Percentiles rank a stretch among this genome's conserved stretches.
Evolutionary conservation across 2,113 vertebrate species (phyloP).

Genomic region (Tetrax tetrax): DNA sequence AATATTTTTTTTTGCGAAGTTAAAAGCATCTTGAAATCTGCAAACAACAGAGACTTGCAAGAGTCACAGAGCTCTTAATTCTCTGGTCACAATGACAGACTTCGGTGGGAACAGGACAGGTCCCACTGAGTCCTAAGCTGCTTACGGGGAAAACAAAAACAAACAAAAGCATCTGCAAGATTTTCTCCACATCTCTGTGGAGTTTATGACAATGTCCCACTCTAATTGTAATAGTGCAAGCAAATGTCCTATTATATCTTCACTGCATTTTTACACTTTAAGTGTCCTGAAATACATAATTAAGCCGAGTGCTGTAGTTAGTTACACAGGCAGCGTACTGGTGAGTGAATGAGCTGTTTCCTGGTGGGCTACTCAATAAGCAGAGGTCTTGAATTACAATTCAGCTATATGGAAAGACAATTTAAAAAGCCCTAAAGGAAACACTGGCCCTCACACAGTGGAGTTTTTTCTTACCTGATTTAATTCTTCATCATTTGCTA

Average conservation of each 20-base stretch:
- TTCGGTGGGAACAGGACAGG: background rate
- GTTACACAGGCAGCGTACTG: background rate
- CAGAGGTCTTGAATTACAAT: slow-evolving; percentile 34
- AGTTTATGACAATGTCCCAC: background rate
- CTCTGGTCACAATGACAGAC: background rate
- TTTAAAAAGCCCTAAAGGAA: slow-evolving; percentile 30
- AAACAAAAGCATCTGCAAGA: background rate
- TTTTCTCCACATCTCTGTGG: background rate
- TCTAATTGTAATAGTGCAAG: background rate
- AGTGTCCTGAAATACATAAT: background rate
- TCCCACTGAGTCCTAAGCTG: background rate
- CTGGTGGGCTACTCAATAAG: background rate
- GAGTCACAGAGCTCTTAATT: background rate
- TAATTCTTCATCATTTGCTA: slow-evolving; percentile 97
- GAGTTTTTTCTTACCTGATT: slow-evolving; percentile 86
- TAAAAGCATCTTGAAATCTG: background rate
- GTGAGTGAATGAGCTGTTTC: background rate
- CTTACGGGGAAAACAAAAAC: background rate
- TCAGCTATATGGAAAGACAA: slow-evolving; percentile 16
- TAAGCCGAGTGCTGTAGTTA: background rate
- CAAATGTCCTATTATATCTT: background rate
- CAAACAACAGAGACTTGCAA: background rate
- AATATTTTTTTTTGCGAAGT: background rate
- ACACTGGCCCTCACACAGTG: background rate
- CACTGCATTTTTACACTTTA: background rate